phyloP scores from a whole-genome alignment of 2,888 invertebrate species.

The Keiferia lycopersicella region DNA sequence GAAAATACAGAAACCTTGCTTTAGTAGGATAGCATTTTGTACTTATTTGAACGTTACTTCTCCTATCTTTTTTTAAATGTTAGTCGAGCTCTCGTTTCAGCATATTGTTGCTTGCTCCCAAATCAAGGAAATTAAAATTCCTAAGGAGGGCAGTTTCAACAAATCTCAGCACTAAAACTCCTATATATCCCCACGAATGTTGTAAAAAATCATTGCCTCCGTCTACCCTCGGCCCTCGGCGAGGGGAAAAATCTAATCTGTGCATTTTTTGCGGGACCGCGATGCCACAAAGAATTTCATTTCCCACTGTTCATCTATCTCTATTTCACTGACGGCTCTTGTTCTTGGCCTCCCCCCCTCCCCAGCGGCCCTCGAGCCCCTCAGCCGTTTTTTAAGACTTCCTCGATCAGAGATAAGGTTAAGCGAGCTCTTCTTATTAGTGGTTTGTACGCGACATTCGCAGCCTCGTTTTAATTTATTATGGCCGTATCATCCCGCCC shows the following conservation, averaged over 20 bases:
- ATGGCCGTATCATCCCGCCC: slow-evolving; percentile 43
- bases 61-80: neutral
- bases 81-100: slow-evolving; percentile 1
- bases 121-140: slow-evolving; percentile 80
- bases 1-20: too few relatives aligned
- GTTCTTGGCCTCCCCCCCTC: slow-evolving; percentile 72
- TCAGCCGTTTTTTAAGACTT: slow-evolving; percentile 76
- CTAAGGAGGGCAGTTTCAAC: slow-evolving; percentile 77
- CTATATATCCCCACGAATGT: slow-evolving; percentile 75
- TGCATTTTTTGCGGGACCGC: slow-evolving; percentile 82
- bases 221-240: slow-evolving; percentile 73
- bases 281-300: slow-evolving; percentile 83
- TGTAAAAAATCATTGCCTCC: slow-evolving; percentile 82
- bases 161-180: slow-evolving; percentile 79
- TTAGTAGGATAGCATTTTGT: too few relatives aligned
- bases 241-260: slow-evolving; percentile 82
- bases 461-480: slow-evolving; percentile 65
- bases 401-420: slow-evolving; percentile 80
- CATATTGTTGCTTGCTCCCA: slow-evolving; percentile 34
- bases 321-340: slow-evolving; percentile 81
- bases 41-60: too few relatives aligned
- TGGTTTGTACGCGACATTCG: slow-evolving; percentile 68
- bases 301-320: slow-evolving; percentile 83
- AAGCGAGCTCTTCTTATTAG: slow-evolving; percentile 77
- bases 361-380: slow-evolving; percentile 48